phyloP scores from a whole-genome alignment of 2,888 invertebrate species.

The Ormyrus thymus region DNA sequence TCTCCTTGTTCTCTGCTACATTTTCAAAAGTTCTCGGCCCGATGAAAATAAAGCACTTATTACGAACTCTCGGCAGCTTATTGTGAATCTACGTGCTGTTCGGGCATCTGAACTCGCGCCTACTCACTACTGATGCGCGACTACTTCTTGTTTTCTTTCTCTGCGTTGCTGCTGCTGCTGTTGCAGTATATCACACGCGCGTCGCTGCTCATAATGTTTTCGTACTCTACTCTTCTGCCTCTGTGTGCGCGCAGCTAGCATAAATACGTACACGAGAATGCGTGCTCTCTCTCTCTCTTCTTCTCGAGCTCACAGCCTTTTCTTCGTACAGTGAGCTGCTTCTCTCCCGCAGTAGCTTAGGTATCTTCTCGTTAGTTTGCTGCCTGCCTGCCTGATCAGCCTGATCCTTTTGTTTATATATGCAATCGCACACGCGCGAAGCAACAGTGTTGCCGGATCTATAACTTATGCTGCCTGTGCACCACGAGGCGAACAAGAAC shows the following conservation, averaged over 20 bases:
- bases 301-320: too few species aligned
- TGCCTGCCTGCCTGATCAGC: background rate
- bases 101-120: too few species aligned
- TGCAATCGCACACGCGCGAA: conserved; percentile 3
- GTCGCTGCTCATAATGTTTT: background rate
- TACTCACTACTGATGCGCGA: background rate
- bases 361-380: too few species aligned
- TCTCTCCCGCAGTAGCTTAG: too few species aligned
- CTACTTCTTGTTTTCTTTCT: background rate
- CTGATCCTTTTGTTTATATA: background rate
- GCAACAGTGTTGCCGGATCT: conserved; percentile 23
- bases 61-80: too few species aligned
- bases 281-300: too few species aligned
- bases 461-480: too few species aligned
- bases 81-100: background rate
- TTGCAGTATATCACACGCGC: background rate
- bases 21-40: conserved; percentile 18
- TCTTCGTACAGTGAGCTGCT: too few species aligned
- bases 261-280: too few species aligned
- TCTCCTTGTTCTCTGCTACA: conserved; percentile 18
- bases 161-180: background rate
- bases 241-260: background rate
- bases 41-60: conserved; percentile 22
- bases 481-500: too few species aligned
- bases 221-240: background rate